A percentile compares a stretch with the other conserved stretches of the same genome.
Evolutionary conservation across 2,888 invertebrate genomes (phyloP).

Genomic region (Cryptocephalus moraei): DNA sequence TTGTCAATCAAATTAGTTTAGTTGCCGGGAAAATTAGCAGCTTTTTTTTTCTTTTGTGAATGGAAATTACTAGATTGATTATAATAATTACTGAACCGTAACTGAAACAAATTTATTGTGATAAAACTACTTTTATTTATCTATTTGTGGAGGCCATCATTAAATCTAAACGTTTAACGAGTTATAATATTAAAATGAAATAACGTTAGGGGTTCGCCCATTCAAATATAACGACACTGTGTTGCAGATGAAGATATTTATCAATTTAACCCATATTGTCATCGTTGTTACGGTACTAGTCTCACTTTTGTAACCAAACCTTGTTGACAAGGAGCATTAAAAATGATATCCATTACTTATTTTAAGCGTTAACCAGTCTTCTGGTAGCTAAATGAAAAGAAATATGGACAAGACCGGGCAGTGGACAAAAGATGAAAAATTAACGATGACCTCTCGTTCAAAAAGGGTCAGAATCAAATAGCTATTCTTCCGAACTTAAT

Average conservation of each 20-base stretch:
- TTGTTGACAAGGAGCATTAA: slow-evolving; percentile 26
- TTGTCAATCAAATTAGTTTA: slow-evolving; percentile 21
- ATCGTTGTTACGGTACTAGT: too few relatives aligned
- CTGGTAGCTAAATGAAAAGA: slow-evolving; percentile 20
- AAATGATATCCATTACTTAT: slow-evolving; percentile 31
- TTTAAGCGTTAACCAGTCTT: slow-evolving; percentile 23
- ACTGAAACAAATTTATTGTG: too few relatives aligned
- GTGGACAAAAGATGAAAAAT: slow-evolving; percentile 33
- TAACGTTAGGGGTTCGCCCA: too few relatives aligned
- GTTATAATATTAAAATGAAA: too few relatives aligned
- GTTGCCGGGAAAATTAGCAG: slow-evolving; percentile 17
- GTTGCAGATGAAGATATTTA: too few relatives aligned
- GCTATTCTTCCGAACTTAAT: slow-evolving; percentile 28
- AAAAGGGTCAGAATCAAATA: slow-evolving; percentile 30
- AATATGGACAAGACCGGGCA: slow-evolving; percentile 22
- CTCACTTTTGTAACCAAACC: too few relatives aligned
- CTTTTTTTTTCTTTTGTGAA: slow-evolving; percentile 6
- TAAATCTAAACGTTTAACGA: too few relatives aligned
- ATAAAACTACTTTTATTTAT: background rate
- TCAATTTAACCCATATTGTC: too few relatives aligned
- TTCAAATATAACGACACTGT: too few relatives aligned
- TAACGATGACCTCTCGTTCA: slow-evolving; percentile 28
- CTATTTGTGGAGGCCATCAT: background rate
- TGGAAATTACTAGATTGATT: too few relatives aligned
- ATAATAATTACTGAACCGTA: too few relatives aligned